phyloP scores from a whole-genome alignment of 2,113 vertebrate species.

The Baryphthengus martii region DNA sequence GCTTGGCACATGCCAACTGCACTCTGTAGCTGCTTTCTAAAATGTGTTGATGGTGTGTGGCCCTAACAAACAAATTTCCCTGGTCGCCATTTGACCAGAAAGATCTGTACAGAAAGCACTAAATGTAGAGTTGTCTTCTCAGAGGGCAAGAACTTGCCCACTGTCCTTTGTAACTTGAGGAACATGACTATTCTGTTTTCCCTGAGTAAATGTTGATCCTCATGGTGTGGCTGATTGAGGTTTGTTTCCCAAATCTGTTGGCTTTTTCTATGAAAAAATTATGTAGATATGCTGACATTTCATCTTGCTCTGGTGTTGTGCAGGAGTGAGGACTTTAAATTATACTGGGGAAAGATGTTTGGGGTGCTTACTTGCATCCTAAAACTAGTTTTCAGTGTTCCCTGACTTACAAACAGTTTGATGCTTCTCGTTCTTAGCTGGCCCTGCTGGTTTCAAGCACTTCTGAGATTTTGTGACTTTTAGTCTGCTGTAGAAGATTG shows the following conservation, averaged over 20 bases:
- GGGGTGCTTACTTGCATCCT: background rate
- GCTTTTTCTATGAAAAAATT: background rate
- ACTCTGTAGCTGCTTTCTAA: background rate
- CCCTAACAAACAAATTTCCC: background rate
- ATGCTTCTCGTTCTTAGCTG: background rate
- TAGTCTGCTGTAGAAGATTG: background rate
- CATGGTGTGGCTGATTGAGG: background rate
- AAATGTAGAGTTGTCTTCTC: background rate
- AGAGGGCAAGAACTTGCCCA: background rate
- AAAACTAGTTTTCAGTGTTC: background rate
- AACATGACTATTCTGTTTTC: background rate
- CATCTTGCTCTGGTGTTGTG: background rate
- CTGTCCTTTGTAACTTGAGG: background rate
- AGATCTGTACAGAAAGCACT: background rate
- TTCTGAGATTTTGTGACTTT: background rate
- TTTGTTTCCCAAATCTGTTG: background rate
- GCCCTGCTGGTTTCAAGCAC: background rate
- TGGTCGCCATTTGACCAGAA: background rate
- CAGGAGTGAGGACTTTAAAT: background rate
- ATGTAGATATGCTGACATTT: background rate
- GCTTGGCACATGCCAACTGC: rapidly evolving
- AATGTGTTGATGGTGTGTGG: background rate
- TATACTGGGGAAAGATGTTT: background rate
- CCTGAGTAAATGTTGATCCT: background rate
- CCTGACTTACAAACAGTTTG: background rate